Evolutionary conservation across 2,797 vertebrate species (phyloP), one percentile per base, ranked within the genome.

Genomic region (Crenuchus spilurus): DNA sequence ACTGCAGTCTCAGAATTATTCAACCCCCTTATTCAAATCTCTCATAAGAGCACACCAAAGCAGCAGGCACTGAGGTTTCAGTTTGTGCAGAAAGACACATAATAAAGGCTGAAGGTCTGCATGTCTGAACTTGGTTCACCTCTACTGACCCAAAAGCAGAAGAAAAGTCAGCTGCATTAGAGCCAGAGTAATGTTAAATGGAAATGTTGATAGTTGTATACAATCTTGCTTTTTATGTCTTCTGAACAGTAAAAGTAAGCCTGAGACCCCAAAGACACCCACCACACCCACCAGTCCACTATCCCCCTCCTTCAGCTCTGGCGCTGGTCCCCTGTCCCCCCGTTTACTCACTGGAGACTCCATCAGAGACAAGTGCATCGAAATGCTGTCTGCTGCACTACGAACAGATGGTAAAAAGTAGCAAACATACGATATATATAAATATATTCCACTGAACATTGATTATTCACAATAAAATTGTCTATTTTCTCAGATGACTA

Each of bases 361-460:
- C 0, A 76, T 99, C 83, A 88, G 98, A 79, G 96, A 99, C 91
- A 99, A 99, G 82, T 99, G 98, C 88, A 92, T 98, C 0, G 96
- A 95, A 91, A 95, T 99, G 97, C 85, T 99, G 78, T 83, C 94
- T 0, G 94, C 94, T 0, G 95, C 96, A 2, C 90, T 99, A 80
- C 94, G 92, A 75, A 92, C 94, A 46, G 95, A 96, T 0, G 93
- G 97, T 99, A 88, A 90, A 92, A 0, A 30, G 46, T 39, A 63
- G 20, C 33, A 26, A 48, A 13, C 26, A 57, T 24, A 65, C 57
- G n/a, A 4, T 37, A 57, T 30, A 62, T 24, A 62, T 61, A 26
- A 37, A 68, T 24, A 30, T 61, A 7, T 39, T 49, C 39, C 6
- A 28, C 26, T 31, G 37, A 41, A 48, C 2, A 20, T 51, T 48